These are phyloP conservation scores for Rattus rattus DNA, from an alignment of 2,113 vertebrate genomes.

Conservation along the genomic window DNA sequence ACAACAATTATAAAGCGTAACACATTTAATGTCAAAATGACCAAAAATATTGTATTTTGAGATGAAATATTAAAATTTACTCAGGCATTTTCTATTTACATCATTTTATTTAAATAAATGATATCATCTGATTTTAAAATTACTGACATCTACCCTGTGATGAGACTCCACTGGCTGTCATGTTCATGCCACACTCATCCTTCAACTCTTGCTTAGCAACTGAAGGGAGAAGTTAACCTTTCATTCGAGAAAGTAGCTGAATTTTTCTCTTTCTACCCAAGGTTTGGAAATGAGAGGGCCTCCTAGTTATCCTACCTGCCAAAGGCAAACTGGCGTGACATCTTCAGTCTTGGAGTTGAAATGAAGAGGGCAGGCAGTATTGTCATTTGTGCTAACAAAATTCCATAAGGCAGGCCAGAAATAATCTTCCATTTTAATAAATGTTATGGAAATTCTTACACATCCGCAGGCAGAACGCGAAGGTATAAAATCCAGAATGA, in stretches of 20 bases:
- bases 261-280: slow-evolving; percentile 2
- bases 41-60: slow-evolving; percentile 7
- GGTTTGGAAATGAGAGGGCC: background rate
- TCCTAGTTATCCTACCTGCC: background rate
- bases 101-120: background rate
- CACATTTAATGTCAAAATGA: background rate
- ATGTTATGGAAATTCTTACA: slow-evolving; percentile 37
- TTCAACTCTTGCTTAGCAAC: background rate
- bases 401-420: background rate
- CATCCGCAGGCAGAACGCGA: background rate
- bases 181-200: background rate
- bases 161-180: background rate
- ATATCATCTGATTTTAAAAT: background rate
- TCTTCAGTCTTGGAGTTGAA: background rate
- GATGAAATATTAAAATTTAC: background rate
- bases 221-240: background rate
- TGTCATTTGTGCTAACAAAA: background rate
- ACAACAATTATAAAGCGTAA: background rate
- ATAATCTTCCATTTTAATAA: background rate
- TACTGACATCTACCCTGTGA: background rate
- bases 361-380: background rate
- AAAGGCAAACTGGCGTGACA: background rate
- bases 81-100: background rate
- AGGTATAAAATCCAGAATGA: background rate
- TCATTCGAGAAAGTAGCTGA: background rate